These are phyloP conservation scores for Alcedo atthis DNA, from an alignment of 2,797 vertebrate genomes.

Conservation along the genomic window DNA sequence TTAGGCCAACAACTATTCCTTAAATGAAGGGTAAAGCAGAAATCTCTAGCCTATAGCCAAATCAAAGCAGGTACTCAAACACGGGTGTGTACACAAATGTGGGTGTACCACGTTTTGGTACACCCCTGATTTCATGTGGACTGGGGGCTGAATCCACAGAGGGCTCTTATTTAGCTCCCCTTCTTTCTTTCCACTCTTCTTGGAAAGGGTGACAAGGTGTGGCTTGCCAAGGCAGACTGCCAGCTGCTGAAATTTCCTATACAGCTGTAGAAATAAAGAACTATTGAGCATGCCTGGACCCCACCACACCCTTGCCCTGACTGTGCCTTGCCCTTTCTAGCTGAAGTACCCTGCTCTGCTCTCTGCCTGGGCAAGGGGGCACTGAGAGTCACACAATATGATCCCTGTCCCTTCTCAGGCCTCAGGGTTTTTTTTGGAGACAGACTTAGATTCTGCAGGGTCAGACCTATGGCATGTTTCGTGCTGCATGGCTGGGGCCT, in stretches of 20 bases:
- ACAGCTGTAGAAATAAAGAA: conserved; percentile 48
- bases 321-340: neutral
- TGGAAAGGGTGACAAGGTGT: conserved; percentile 21
- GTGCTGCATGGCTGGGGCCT: neutral
- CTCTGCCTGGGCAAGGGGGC: neutral
- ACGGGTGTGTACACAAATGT: neutral
- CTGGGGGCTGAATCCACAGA: neutral
- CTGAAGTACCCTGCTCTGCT: neutral
- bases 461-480: neutral
- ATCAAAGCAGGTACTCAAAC: neutral
- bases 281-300: neutral
- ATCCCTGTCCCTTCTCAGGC: neutral
- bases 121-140: neutral
- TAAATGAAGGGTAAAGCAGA: neutral
- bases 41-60: neutral
- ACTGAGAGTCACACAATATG: accelerated
- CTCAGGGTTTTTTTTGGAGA: neutral
- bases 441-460: neutral
- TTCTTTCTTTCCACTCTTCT: neutral
- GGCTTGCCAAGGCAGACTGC: conserved; percentile 31
- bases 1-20: neutral
- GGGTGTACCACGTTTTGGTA: accelerated
- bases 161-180: neutral
- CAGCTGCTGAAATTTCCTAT: conserved; percentile 31
- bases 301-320: neutral